Base-by-base conservation (phyloP, 2,888 invertebrate genomes). In the Andrena dorsata region DNA sequence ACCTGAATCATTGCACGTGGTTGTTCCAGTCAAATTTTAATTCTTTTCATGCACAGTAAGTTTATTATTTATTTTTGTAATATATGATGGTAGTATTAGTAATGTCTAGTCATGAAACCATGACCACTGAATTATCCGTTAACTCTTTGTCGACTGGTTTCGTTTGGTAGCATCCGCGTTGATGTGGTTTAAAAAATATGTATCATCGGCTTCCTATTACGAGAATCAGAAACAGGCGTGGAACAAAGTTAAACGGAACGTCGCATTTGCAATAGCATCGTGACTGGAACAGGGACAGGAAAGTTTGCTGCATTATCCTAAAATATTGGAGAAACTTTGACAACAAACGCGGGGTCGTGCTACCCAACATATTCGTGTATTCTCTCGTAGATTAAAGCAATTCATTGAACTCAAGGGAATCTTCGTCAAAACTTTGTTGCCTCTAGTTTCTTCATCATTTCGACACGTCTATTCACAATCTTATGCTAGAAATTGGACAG, bases 351-450 rank as follows among this genome's bases (percentile, higher is more conserved):
- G 56, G 23, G 10, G 4, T 23, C 26, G 56, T 13, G 10, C 56
- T 10, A 23, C 56, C 56, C 56, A 26, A 26, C 56, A 56, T 56
- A 56, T 56, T 56, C 23, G 56, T 56, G 23, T 23, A 26, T 56
- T 56, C 56, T 23, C 23, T 10, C 23, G 56, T 1, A 56, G 23
- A 56, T 56, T 56, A 56, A 56, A 23, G 56, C 56, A 56, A 56
- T 56, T 56, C 56, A 56, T 56, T 23, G 23, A 56, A 56, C 23
- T 26, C 56, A 20, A 4, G 10, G 10, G 56, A 26, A 56, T 56
- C 56, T 56, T 56, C 56, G 56, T 56, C 56, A 26, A 56, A 56
- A 56, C 56, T 56, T 56, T 56, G 56, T 26, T 56, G 26, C 26
- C 10, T 23, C 20, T 23, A 4, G 23, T 56, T 56, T 26, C 23